Evolutionary conservation across 1,140 invertebrate species (phyloP), one percentile per base, ranked within the genome.

Genomic region (Drosophila punjabiensis): DNA sequence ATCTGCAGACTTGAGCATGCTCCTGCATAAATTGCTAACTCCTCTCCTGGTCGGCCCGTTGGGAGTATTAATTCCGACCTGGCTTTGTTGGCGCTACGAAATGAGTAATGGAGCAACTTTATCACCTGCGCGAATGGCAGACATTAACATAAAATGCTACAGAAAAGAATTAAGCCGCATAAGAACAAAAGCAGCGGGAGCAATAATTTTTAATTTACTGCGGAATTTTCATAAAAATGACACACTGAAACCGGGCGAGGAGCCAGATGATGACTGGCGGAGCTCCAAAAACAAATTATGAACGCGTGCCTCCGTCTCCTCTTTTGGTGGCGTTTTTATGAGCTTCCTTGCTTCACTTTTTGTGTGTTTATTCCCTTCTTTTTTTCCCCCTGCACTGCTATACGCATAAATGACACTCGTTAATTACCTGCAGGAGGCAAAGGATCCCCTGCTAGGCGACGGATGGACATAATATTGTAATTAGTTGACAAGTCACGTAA

Each of bases 151-250:
- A 81, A 85, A 88, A 84, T 75, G 56, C 39, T 74, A 75, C 71
- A 75, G 69, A 43, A 62, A 69, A 64, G 80, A 78, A 88, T 88
- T 78, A 83, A 84, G 81, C 81, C 59, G 79, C 62, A 66, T 76
- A 73, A 81, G 65, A 79, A 78, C 60, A 81, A 66, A 83, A 81
- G 76, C 79, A 75, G 82, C 74, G 73, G 77, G 74, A 68, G 85
- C 86, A 90, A 88, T 88, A 85, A 90, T 89, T 89, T 86, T 86
- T 90, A 89, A 90, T 90, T 89, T 90, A 90, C 90, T 89, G 82
- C 79, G 75, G 82, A 85, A 86, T 82, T 90, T 90, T 90, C 70
- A 86, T 90, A 90, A 88, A 79, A 88, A 67, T 76, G 69, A 88
- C 74, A 81, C 58, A 33, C 43, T 61, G 59, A 65, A 48, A 35